These are phyloP conservation scores for Phaonia tiefii DNA, from an alignment of 2,888 invertebrate genomes.

Conservation along the genomic window DNA sequence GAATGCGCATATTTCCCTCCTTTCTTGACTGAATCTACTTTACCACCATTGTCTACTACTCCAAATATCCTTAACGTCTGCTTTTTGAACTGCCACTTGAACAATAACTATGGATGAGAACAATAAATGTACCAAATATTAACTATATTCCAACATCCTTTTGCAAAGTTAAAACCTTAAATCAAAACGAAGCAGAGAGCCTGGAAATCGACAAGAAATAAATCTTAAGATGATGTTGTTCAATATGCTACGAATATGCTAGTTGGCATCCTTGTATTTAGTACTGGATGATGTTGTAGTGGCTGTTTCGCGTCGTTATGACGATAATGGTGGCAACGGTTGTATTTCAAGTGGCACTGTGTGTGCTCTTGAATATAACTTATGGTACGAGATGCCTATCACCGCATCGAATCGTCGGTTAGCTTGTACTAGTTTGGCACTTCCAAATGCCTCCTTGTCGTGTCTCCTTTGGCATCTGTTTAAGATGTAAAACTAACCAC, in stretches of 20 bases:
- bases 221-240: constrained; percentile 21
- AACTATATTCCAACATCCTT: constrained; percentile 18
- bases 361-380: constrained; percentile 10
- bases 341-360: constrained; percentile 51
- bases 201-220: not conserved
- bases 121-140: constrained; percentile 29
- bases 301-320: not conserved
- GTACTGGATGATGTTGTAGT: not conserved
- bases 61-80: too few relatives aligned
- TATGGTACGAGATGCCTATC: constrained; percentile 10
- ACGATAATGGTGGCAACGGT: constrained; percentile 46
- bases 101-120: too few relatives aligned
- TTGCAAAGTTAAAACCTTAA: too few relatives aligned
- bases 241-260: constrained; percentile 30
- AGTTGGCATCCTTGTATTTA: constrained; percentile 22
- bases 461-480: not conserved
- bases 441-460: constrained; percentile 6
- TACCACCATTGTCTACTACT: too few relatives aligned
- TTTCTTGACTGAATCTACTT: not conserved
- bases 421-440: not conserved
- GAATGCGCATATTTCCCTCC: constrained; percentile 22
- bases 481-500: constrained; percentile 52
- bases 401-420: constrained; percentile 47
- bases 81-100: too few relatives aligned
- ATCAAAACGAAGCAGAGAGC: not conserved